Evolutionary conservation across 2,797 vertebrate genomes (phyloP).

Genomic region (Capromys pilorides): DNA sequence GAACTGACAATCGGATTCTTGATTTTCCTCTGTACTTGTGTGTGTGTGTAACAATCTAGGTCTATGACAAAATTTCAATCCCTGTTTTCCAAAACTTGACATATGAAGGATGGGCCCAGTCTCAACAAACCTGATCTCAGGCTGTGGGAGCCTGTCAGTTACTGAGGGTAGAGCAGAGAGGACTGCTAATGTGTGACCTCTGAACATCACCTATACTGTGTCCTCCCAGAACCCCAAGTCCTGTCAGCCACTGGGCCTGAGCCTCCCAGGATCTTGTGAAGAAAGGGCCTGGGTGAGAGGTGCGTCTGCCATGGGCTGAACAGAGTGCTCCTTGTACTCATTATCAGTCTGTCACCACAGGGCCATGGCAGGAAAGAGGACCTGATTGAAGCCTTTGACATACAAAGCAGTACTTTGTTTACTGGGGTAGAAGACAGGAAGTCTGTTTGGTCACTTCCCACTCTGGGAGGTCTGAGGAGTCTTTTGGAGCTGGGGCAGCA

Average conservation of each 20-base stretch:
- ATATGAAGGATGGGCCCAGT: not conserved
- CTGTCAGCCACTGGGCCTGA: fast-evolving
- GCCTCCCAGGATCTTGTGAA: not conserved
- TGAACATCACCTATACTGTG: fast-evolving
- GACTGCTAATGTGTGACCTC: not conserved
- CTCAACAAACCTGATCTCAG: not conserved
- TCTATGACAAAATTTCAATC: conserved; percentile 19
- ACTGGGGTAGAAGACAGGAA: conserved; percentile 1
- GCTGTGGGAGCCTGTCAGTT: not conserved
- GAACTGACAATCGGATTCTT: not conserved
- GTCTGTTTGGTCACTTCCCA: not conserved
- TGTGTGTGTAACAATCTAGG: not conserved
- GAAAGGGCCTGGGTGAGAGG: not conserved
- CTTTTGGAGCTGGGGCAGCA: not conserved
- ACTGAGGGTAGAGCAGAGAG: not conserved
- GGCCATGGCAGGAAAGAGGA: not conserved
- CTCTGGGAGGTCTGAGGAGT: not conserved
- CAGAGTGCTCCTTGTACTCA: not conserved
- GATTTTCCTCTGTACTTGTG: conserved; percentile 28
- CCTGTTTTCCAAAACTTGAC: conserved; percentile 19
- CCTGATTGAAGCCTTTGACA: not conserved
- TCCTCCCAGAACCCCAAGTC: not conserved
- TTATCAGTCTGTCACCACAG: conserved; percentile 10
- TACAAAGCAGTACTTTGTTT: conserved; percentile 67
- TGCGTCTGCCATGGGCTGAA: not conserved